Percentiles rank a stretch among this genome's conserved stretches.
These are phyloP conservation scores for Calephelis nemesis DNA, from an alignment of 1,140 invertebrate species.

Conservation along the genomic window DNA sequence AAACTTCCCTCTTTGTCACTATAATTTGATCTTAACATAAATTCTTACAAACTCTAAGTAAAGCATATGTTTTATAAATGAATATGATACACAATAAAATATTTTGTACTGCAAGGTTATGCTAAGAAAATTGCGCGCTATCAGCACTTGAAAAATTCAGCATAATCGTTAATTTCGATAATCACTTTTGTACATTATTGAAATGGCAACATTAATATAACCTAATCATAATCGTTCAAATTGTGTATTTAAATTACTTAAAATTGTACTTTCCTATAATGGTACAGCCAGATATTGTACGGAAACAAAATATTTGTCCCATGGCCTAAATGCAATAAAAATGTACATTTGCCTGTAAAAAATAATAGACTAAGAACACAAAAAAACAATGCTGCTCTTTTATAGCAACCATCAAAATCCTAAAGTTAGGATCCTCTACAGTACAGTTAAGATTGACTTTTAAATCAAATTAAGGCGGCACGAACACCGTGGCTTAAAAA, in stretches of 20 bases:
- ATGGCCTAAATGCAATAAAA: constrained; percentile 7
- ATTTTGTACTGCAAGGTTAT: constrained; percentile 76
- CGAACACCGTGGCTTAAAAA: constrained; percentile 31
- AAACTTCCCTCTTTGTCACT: constrained; percentile 43
- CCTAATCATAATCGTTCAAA: constrained; percentile 36
- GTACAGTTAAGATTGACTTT: constrained; percentile 24
- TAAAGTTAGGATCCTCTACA: not conserved
- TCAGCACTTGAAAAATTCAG: constrained; percentile 21
- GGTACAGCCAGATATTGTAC: constrained; percentile 1
- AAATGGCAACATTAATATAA: constrained; percentile 45
- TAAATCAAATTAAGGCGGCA: constrained; percentile 33
- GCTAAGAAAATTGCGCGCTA: constrained; percentile 38
- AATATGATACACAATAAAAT: constrained; percentile 66
- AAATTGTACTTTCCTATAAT: constrained; percentile 31
- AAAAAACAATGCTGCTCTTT: constrained; percentile 1
- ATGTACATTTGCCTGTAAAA: constrained; percentile 10
- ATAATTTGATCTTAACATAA: constrained; percentile 47
- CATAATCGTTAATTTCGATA: constrained; percentile 28
- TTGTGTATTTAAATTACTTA: constrained; percentile 21
- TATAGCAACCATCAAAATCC: constrained; percentile 9
- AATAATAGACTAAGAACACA: constrained; percentile 10
- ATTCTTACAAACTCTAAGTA: constrained; percentile 65
- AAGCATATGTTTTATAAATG: constrained; percentile 69
- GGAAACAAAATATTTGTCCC: constrained; percentile 10
- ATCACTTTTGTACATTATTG: constrained; percentile 43